Percentiles rank a stretch among this genome's conserved stretches.
Evolutionary conservation across 2,113 vertebrate species (phyloP).

Genomic region (Anoplopoma fimbria): DNA sequence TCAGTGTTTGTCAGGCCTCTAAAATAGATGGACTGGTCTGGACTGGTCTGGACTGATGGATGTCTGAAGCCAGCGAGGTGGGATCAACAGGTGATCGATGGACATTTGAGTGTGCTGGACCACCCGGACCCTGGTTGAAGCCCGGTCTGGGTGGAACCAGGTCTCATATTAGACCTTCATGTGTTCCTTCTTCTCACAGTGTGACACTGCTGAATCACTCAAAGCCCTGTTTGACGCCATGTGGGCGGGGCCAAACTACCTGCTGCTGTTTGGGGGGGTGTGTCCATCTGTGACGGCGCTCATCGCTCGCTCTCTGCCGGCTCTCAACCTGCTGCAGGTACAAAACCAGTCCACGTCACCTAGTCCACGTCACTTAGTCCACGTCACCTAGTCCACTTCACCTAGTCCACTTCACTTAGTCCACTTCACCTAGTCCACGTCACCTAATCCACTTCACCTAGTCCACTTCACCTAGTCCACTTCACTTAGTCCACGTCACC

Average conservation of each 20-base stretch:
- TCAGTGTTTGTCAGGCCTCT: no score
- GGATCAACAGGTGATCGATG: no score
- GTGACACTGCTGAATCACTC: constrained; percentile 63
- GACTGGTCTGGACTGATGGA: no score
- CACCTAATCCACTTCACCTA: background rate
- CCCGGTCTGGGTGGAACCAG: background rate
- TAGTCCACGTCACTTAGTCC: background rate
- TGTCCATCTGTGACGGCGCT: constrained; percentile 91
- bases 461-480: background rate
- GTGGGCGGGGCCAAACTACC: constrained; percentile 90
- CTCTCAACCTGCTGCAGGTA: constrained; percentile 93
- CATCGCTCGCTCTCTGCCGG: constrained; percentile 90
- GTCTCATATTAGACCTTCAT: background rate
- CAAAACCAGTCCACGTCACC: background rate
- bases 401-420: background rate
- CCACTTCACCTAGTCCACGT: background rate
- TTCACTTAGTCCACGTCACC: background rate
- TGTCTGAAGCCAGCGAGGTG: no score
- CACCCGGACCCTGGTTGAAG: no score
- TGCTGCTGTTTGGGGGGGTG: constrained; percentile 92
- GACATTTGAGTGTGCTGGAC: no score
- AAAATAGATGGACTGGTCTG: no score
- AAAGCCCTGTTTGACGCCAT: constrained; percentile 95
- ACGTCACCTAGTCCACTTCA: background rate
- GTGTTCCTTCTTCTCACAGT: constrained; percentile 34